Base-by-base conservation (phyloP, 2,888 invertebrate genomes). In the Merodon equestris region DNA sequence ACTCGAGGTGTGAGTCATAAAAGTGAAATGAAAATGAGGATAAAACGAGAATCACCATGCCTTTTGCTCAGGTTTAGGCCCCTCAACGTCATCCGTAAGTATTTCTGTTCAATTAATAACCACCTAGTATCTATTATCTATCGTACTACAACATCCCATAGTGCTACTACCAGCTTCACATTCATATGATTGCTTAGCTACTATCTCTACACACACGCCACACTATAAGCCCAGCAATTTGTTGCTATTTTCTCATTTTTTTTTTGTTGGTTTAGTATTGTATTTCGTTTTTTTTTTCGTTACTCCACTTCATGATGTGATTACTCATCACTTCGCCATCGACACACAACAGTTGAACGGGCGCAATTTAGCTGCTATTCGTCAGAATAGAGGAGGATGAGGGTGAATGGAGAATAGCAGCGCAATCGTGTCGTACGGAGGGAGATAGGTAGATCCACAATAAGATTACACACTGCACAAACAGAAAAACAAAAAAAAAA, bases 41-140 rank as follows among this genome's bases (percentile, higher is more conserved):
- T 92, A 86, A 93, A 92, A 90, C 90, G 92, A 88, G 91, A 91
- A 87, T 91, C 91, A 83, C 91, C 92, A 84, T 92, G 92, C 87
- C 90, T 93, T 83, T 91, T 92, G 83, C 89, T 93, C 68, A 89
- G 91, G 85, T 91, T 92, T 84, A 90, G 91, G 86, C 92, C 92
- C 15, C 85, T 91, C 76, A 90, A 86, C 68, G 86, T 87, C 83
- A 82, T 85, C 79, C 84, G 86, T 85, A 83, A 82, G 83, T 83
- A 18, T 47, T 38, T 1, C 9, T 38, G 14, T 56, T 56, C 40
- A 19, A 53, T 40, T 54, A 44, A 13, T 9, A 5, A 53, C n/a
- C 27, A 9, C 42, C 9, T 63, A 38, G 13, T 27, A 27, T 50
- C 9, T 63, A 38, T 13, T n/a, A n/a, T n/a, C n/a, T n/a, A n/a